Percentiles rank a stretch among this genome's conserved stretches.
Evolutionary conservation across 2,797 vertebrate genomes (phyloP).

Genomic region (Pygocentrus nattereri): DNA sequence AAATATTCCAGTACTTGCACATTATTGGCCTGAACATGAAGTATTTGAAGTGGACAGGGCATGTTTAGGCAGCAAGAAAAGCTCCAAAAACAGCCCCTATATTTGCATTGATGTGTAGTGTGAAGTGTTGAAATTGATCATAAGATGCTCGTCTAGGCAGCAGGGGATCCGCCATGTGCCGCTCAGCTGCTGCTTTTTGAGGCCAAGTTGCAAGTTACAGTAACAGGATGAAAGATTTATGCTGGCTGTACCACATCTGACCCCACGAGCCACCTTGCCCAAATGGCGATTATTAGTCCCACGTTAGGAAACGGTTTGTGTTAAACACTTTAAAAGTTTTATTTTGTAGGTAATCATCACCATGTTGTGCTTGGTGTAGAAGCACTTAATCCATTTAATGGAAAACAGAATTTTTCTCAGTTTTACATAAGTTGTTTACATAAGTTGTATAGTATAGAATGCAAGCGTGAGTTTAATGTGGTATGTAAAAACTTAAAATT

Average conservation of each 20-base stretch:
- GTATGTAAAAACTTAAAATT: no score
- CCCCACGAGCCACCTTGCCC: constrained; percentile 77
- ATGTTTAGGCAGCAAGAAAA: constrained; percentile 64
- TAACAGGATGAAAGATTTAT: constrained; percentile 86
- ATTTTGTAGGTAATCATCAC: constrained; percentile 82
- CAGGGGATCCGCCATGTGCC: constrained; percentile 84
- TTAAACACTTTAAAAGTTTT: constrained; percentile 79
- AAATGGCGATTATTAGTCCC: constrained; percentile 83
- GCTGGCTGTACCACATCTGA: constrained; percentile 68
- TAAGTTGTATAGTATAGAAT: no score
- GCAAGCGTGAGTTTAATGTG: constrained; percentile 3
- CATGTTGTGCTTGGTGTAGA: constrained; percentile 72
- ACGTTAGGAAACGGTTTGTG: constrained; percentile 80
- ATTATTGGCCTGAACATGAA: neutral
- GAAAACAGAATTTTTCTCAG: no score
- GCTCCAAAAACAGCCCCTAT: constrained; percentile 73
- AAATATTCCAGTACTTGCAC: neutral
- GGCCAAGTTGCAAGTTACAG: constrained; percentile 76
- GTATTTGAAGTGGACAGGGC: neutral
- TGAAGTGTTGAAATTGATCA: constrained; percentile 84
- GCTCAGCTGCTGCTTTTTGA: constrained; percentile 83
- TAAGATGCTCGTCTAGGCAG: constrained; percentile 74
- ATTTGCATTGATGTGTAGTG: constrained; percentile 75
- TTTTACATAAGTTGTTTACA: no score
- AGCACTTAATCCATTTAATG: constrained; percentile 61